Evolutionary conservation across 2,797 vertebrate genomes (phyloP), one percentile per base, ranked within the genome.

Genomic region (Avahi laniger): DNA sequence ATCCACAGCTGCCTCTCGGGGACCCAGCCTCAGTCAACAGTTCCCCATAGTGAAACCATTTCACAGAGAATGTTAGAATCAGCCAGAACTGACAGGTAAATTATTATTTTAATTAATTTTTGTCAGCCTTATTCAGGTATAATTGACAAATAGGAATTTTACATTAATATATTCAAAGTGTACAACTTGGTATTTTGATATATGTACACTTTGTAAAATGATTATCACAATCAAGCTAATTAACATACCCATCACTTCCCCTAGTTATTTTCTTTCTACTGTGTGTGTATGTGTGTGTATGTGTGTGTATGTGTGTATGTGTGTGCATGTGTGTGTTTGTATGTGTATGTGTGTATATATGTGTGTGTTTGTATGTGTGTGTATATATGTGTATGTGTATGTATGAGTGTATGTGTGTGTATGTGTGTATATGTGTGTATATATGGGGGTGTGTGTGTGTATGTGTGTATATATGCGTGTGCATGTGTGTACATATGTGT

Each of bases 141-240:
- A 59, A 48, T 10, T 82, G 26, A 69, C 59, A 73, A 82, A 50
- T 18, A 50, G 15, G 28, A 76, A 92, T 69, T 92, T 67, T 67
- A 33, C 41, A 59, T 59, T 59, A 59, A 33, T 54, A 57, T 52
- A 67, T 75, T 48, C 79, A 65, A 73, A 41, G 20, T 80, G 11
- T 59, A 50, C 50, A 69, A 69, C 59, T 48, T 85, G 20, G 20
- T 59, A 85, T 83, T 57, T 90, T 63, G 11, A 41, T 52, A 65
- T 41, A 67, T 30, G 12, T 54, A 33, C 4, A 67, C 26, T 18
- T 33, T 50, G 24, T 24, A 22, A 63, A 73, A 75, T 35, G 15
- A 54, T 46, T 43, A 28, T 35, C 22, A 46, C 54, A 65, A 22
- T 65, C 38, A 35, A 38, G 12, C 24, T 63, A 67, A 46, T 75